Evolutionary conservation across 2,797 vertebrate genomes (phyloP).

Genomic region (Paedocypris micromegethes): DNA sequence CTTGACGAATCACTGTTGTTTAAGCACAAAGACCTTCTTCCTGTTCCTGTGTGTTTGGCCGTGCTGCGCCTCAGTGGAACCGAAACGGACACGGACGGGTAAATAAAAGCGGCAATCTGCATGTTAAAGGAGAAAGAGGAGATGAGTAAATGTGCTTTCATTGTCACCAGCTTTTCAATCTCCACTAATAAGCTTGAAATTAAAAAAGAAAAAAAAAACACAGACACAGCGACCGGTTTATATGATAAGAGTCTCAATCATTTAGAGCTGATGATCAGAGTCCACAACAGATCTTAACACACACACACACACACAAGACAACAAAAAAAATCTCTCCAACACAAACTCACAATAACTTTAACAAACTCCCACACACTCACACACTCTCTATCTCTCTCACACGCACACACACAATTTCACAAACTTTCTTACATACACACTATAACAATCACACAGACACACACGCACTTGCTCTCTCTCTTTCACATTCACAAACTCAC

Average conservation of each 20-base stretch:
- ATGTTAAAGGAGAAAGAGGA: conserved; percentile 44
- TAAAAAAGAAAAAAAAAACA: conserved; percentile 53
- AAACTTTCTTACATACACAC: too few relatives aligned
- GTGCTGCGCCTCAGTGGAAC: background rate
- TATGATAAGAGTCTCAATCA: conserved; percentile 55
- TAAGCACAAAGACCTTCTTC: conserved; percentile 17
- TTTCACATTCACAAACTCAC: too few relatives aligned
- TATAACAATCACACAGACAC: too few relatives aligned
- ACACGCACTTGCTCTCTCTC: too few relatives aligned
- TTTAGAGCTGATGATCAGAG: conserved; percentile 55
- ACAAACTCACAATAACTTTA: too few relatives aligned
- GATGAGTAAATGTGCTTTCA: conserved; percentile 72
- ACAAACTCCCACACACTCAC: too few relatives aligned
- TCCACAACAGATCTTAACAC: conserved; percentile 49
- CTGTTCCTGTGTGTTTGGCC: conserved; percentile 20
- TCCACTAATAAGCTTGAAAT: conserved; percentile 76
- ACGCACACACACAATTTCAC: too few relatives aligned
- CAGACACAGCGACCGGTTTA: conserved; percentile 51
- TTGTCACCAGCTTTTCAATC: conserved; percentile 58
- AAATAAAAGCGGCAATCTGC: conserved; percentile 52
- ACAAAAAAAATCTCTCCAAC: too few relatives aligned
- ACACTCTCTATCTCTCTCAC: too few relatives aligned
- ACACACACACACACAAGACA: too few relatives aligned
- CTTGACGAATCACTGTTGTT: conserved; percentile 35
- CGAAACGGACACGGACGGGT: conserved; percentile 58